Base-by-base conservation (phyloP, 2,113 vertebrate species). In the Mus pahari region DNA sequence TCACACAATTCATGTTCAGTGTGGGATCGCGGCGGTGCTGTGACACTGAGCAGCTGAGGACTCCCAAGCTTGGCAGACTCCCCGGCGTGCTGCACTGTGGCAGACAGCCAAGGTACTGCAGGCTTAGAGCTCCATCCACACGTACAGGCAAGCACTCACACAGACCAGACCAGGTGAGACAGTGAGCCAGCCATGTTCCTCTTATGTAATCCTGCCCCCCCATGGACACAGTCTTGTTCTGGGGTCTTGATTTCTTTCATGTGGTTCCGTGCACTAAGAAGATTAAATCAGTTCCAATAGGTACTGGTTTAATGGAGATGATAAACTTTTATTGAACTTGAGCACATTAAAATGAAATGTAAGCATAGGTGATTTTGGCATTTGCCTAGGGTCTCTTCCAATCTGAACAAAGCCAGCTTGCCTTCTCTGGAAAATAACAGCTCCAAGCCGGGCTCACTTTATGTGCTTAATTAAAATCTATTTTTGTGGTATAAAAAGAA, bases 281-380 rank as follows among this genome's bases (percentile, higher is more conserved):
- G 98, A 98, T 98, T 98, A 99, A 98, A 98, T 98, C 98, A 91
- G 97, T 98, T 98, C 97, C 98, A 98, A 98, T 98, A 98, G 98
- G 98, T 98, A 98, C 98, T 55, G 3, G 97, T 98, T 98, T 98
- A 98, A 98, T 98, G 97, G 98, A 97, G 97, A 98, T 98, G 98
- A 99, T 98, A 98, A 98, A 99, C 98, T 98, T 98, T 98, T 98
- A 98, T 98, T 98, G 98, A 98, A 98, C 98, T 98, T 98, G 14
- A 98, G 98, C 98, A 96, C 98, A 98, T 98, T 98, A 98, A 98
- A 98, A 98, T 98, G 98, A 98, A 99, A 99, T 98, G 98, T 98
- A 99, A 98, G 98, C 98, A 98, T 98, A 98, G 98, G 98, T 99
- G 98, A 98, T 98, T 98, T 97, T 96, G 98, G 98, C 97, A 94